Base-by-base conservation (phyloP, 2,797 vertebrate genomes). In the Onychomys torridus region DNA sequence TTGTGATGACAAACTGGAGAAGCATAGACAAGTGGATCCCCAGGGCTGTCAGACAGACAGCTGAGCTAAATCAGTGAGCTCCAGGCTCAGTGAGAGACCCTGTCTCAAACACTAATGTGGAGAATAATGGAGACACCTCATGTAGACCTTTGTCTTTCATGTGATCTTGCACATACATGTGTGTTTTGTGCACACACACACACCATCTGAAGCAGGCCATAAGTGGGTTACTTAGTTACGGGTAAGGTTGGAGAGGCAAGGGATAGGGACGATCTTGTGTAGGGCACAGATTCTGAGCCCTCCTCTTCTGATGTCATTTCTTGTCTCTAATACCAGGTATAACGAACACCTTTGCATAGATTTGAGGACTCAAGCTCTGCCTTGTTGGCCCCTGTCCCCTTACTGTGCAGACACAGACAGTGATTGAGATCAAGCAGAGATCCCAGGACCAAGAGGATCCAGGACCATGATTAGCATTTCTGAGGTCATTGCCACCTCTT, bases 321-420 rank as follows among this genome's bases (percentile, higher is more conserved):
- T 17, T 0, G 0, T 10, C 3, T 10, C 10, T 4, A 4, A 10
- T 8, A 49, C 6, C 5, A 6, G 46, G 27, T 40, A 73, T 1
- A 0, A 59, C 65, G n/a, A 0, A 59, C 65, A 40, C 14, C 32
- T 17, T 8, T 16, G 17, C 34, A 6, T 19, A 7, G n/a, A 65
- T 55, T 43, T 61, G 10, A 4, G 52, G 37, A 59, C 59, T 34
- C 40, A 3, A 1, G 63, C 52, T 77, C 37, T n/a, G 73, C 43
- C 85, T 57, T 5, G 0, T 1, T 7, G 14, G 85, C 23, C 63
- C 69, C 63, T 4, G 29, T 46, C 76, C 43, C 49, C 37, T 69
- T 8, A 0, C 40, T 0, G 3, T 27, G 37, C 34, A 34, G 40
- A 79, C 13, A 46, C 14, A 55, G n/a, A 78, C 34, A n/a, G 46